Base-by-base conservation (phyloP, 2,888 invertebrate species). In the Papilio gigon region DNA sequence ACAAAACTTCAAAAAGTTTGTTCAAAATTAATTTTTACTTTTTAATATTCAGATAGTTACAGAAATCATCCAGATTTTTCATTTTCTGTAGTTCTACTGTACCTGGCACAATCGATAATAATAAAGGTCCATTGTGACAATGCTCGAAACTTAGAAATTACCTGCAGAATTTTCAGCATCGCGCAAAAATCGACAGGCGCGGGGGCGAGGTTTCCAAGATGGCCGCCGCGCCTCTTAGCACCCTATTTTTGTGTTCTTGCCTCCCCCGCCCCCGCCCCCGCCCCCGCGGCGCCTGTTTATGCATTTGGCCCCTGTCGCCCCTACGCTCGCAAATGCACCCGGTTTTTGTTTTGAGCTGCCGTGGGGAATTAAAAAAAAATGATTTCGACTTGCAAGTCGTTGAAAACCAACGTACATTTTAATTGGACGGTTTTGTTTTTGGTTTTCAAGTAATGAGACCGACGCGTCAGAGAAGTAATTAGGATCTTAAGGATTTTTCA, bases 201-300 rank as follows among this genome's bases (percentile, higher is more conserved):
- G 78, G 76, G 81, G 83, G 77, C 81, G 80, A 75, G 72, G 58
- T 74, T 74, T 75, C 73, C 72, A 83, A 88, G 86, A 90, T 89
- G 90, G 90, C 89, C 77, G 76, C 81, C 75, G 75, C 72, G 68
- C 72, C 86, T 87, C 85, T 88, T 88, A 82, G 81, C 88, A 83
- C 90, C 90, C 90, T 84, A 89, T 88, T 89, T 90, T 89, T 89
- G 83, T 81, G 80, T 85, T 86, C 86, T 86, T 85, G 77, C 87
- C 84, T 78, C 87, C 88, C 85, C 80, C 80, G 56, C 74, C 65
- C 61, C 74, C n/a, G n/a, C n/a, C 87, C 84, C 77, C 87, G 88
- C 85, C 80, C 80, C 56, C 74, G 65, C 61, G 74, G 70, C 76
- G 76, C 80, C 73, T 72, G 72, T 77, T 80, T 80, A 80, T 80